Percentiles rank a stretch among this genome's conserved stretches.
Evolutionary conservation across 2,888 invertebrate species (phyloP).

Genomic region (Apamea crenata): DNA sequence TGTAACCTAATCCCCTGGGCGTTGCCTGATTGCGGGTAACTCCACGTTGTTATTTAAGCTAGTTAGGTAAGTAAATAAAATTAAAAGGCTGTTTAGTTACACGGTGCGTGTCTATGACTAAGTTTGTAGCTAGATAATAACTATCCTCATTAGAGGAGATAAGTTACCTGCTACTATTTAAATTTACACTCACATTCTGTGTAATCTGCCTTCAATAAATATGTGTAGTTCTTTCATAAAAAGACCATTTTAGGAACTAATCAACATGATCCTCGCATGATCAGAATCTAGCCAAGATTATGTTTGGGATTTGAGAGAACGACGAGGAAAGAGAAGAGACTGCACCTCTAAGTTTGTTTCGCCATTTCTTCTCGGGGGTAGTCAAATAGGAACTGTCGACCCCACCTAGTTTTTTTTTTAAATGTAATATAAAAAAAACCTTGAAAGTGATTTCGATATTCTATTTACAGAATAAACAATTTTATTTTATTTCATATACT

Average conservation of each 20-base stretch:
- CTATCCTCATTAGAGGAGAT: not conserved
- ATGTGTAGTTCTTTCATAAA: no score
- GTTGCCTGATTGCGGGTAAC: not conserved
- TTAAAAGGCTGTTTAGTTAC: not conserved
- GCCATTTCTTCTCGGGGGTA: no score
- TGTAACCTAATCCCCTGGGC: not conserved
- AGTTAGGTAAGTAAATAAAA: constrained; percentile 5
- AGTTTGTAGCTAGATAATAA: not conserved
- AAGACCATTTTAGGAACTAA: no score
- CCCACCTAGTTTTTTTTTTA: not conserved
- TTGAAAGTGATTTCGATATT: not conserved
- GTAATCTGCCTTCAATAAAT: no score
- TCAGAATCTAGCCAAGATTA: not conserved
- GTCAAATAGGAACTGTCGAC: not conserved
- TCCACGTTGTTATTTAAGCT: not conserved
- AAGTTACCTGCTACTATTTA: not conserved
- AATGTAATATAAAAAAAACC: not conserved
- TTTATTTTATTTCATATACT: not conserved
- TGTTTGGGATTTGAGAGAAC: no score
- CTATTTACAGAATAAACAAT: not conserved
- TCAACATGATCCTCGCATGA: no score
- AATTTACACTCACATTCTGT: not conserved
- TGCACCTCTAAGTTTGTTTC: not conserved
- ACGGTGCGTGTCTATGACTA: not conserved
- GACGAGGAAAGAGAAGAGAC: no score